Conservation (phyloP, 2,888 invertebrate species). For the Neocrepidodera transversa region DNA sequence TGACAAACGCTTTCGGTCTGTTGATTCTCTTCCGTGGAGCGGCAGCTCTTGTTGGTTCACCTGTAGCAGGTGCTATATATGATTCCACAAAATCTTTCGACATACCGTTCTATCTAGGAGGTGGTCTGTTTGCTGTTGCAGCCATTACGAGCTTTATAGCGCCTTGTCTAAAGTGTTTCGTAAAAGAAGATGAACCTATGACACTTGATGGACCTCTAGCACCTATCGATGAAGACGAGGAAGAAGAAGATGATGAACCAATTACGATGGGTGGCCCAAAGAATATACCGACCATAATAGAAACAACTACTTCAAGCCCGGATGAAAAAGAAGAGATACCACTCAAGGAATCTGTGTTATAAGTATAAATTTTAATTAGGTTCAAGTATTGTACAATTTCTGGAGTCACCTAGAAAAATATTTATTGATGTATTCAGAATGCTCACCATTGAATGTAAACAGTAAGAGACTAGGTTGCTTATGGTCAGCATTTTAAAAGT, state of each 20-base stretch:
- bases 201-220: constrained; percentile 66
- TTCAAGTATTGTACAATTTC: constrained; percentile 8
- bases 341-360: constrained; percentile 79
- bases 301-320: constrained; percentile 72
- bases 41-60: constrained; percentile 88
- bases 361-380: constrained; percentile 47
- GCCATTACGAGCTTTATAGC: constrained; percentile 85
- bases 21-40: constrained; percentile 94
- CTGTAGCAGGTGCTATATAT: constrained; percentile 86
- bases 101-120: constrained; percentile 92
- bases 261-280: constrained; percentile 68
- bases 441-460: no score
- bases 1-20: constrained; percentile 97
- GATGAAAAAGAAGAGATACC: constrained; percentile 68
- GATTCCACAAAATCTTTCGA: constrained; percentile 87
- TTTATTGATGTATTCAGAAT: constrained; percentile 11
- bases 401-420: constrained; percentile 18
- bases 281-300: constrained; percentile 74
- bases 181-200: constrained; percentile 58
- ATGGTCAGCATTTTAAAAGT: no score
- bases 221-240: constrained; percentile 83
- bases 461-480: no score
- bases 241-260: constrained; percentile 73
- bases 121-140: constrained; percentile 83
- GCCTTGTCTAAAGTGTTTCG: constrained; percentile 71